Conservation (phyloP, 2,888 invertebrate species). For the Tuberolachnus salignus region DNA sequence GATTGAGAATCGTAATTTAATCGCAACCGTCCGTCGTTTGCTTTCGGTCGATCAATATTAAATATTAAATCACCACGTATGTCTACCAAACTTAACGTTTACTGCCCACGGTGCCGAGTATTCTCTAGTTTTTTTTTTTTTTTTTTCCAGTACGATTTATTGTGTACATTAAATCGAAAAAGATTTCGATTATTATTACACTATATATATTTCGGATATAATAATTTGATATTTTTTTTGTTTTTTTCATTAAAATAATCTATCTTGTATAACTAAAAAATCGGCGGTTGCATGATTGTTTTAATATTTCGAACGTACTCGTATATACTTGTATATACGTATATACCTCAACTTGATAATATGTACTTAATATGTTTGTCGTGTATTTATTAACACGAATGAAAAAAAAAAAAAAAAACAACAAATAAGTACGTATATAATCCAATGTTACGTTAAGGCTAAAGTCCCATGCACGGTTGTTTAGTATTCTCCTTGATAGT, state of each 20-base stretch:
- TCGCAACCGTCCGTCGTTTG: no score
- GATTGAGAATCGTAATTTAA: no score
- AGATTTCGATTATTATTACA: neutral
- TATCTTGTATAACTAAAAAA: neutral
- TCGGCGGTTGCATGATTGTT: constrained; percentile 17
- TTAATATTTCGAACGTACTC: neutral
- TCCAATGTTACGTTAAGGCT: constrained; percentile 18
- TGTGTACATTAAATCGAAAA: no score
- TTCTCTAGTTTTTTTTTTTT: no score
- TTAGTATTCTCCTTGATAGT: constrained; percentile 50
- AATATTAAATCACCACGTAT: no score
- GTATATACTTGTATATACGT: neutral
- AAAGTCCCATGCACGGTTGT: constrained; percentile 16
- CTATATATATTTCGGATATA: neutral
- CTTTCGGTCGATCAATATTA: no score
- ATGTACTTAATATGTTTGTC: constrained; percentile 28
- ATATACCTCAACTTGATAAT: no score
- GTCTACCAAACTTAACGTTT: no score
- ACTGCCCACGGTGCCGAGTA: no score
- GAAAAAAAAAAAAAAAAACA: constrained; percentile 15
- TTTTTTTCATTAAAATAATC: neutral
- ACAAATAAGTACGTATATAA: constrained; percentile 14
- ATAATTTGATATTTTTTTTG: no score
- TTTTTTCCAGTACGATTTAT: neutral
- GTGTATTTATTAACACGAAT: constrained; percentile 52